phyloP scores from a whole-genome alignment of 2,113 vertebrate species.

The Sturnira hondurensis region DNA sequence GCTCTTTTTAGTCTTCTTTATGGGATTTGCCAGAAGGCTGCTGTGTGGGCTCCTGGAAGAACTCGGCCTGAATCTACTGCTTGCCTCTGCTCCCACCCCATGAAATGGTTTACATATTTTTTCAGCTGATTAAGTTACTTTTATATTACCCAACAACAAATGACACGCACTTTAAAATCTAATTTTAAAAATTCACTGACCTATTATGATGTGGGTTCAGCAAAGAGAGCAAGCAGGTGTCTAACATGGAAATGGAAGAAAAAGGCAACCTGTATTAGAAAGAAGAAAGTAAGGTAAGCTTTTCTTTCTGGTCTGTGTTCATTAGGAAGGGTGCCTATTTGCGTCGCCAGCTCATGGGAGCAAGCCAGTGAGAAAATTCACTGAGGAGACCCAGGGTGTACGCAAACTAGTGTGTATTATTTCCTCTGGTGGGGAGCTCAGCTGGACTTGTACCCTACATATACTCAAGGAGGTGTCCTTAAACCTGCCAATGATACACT shows the following conservation, averaged over 20 bases:
- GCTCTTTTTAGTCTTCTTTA: neutral
- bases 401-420: too few relatives aligned
- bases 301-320: neutral
- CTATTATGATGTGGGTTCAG: neutral
- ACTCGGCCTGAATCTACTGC: neutral
- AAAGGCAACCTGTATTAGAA: neutral
- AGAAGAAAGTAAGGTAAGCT: neutral
- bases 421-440: neutral
- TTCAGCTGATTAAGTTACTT: neutral
- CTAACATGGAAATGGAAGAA: neutral
- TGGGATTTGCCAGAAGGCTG: fast-evolving
- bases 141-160: neutral
- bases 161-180: neutral
- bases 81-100: fast-evolving
- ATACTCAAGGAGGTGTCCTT: neutral
- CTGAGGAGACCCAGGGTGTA: neutral
- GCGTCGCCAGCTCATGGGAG: neutral
- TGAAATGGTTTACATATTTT: neutral
- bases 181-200: neutral
- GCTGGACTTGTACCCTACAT: neutral
- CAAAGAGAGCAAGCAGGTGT: neutral
- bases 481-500: neutral
- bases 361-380: neutral
- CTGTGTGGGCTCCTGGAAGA: fast-evolving
- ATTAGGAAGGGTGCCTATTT: neutral